A percentile compares a stretch with the other conserved stretches of the same genome.
Evolutionary conservation across 1,140 invertebrate species (phyloP).

Genomic region (Zaprionus davidi): DNA sequence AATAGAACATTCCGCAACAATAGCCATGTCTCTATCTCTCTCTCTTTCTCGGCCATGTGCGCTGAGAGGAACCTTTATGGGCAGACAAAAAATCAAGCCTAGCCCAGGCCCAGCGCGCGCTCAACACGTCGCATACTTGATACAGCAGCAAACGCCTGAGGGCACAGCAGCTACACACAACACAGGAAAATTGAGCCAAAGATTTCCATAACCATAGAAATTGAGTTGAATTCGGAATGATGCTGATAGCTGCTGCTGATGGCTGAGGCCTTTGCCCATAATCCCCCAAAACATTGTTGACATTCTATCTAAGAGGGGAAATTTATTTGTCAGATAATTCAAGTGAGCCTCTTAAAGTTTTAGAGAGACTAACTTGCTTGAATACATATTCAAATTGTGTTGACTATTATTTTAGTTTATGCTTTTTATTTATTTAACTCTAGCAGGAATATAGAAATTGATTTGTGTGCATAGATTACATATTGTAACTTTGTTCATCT

Average conservation of each 20-base stretch:
- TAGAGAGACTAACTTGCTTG: neutral
- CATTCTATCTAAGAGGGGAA: neutral
- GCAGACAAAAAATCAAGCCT: constrained; percentile 51
- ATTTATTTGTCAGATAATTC: neutral
- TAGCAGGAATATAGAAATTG: neutral
- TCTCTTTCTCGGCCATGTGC: constrained; percentile 20
- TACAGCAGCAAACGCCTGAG: constrained; percentile 34
- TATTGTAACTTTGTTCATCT: neutral
- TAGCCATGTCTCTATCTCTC: constrained; percentile 58
- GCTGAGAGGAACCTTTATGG: constrained; percentile 25
- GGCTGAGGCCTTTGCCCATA: neutral
- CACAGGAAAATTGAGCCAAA: constrained; percentile 40
- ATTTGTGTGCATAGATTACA: neutral
- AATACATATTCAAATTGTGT: neutral
- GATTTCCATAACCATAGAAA: constrained; percentile 52
- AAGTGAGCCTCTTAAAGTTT: neutral
- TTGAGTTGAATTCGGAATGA: constrained; percentile 13
- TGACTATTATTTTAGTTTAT: neutral
- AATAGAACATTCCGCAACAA: constrained; percentile 71
- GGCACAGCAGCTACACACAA: constrained; percentile 9
- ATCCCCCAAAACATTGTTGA: neutral
- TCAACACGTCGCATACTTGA: constrained; percentile 63
- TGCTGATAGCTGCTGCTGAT: neutral
- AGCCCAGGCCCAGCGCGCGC: constrained; percentile 20
- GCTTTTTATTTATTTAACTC: too few species aligned